Conservation (phyloP, 1,140 invertebrate genomes). For the Habropoda laboriosa region DNA sequence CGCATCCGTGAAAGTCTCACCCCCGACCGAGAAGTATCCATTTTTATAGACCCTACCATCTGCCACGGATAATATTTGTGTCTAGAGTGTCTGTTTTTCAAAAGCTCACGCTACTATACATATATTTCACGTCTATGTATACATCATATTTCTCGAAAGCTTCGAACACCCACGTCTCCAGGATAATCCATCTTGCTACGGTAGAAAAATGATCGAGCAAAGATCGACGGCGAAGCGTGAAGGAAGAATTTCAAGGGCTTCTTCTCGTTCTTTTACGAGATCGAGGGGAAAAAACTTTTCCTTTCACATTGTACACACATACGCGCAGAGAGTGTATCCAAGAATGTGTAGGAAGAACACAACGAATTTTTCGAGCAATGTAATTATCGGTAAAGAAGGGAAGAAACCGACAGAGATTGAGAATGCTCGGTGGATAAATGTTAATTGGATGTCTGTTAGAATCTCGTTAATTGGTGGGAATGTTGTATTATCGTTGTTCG, state of each 20-base stretch:
- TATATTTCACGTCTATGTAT: background rate
- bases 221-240: background rate
- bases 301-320: too few relatives aligned
- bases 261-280: conserved; percentile 13
- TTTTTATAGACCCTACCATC: too few relatives aligned
- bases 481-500: background rate
- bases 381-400: background rate
- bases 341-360: background rate
- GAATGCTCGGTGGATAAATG: background rate
- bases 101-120: background rate
- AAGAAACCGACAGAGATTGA: background rate
- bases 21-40: background rate
- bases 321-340: background rate
- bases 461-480: background rate
- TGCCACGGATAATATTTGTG: background rate
- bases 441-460: background rate
- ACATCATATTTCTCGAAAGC: background rate
- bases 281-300: conserved; percentile 26
- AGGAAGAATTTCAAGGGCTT: conserved; percentile 44
- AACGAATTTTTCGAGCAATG: background rate
- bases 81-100: background rate
- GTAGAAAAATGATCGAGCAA: conserved; percentile 15
- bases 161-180: background rate
- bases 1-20: too few relatives aligned
- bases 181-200: conserved; percentile 22